phyloP scores from a whole-genome alignment of 2,888 invertebrate species.

The Ennomos erosarius region DNA sequence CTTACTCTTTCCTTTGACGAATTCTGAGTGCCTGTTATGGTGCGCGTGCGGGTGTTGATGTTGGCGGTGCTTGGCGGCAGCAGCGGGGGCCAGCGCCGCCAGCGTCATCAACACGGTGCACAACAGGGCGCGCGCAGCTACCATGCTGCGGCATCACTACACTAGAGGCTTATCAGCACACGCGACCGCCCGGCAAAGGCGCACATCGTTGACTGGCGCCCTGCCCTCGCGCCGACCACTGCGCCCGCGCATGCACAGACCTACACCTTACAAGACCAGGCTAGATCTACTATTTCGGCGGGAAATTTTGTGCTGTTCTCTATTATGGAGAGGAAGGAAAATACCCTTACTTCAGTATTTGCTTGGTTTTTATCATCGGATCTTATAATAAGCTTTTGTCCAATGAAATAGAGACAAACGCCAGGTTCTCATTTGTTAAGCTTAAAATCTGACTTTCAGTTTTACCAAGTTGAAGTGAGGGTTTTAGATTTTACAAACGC shows the following conservation, averaged over 20 bases:
- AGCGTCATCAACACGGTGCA: constrained; percentile 74
- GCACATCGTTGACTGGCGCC: constrained; percentile 79
- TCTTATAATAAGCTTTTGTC: no score
- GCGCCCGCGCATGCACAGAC: constrained; percentile 73
- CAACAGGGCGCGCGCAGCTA: constrained; percentile 72
- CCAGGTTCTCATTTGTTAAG: no score
- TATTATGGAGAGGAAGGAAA: no score
- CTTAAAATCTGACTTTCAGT: no score
- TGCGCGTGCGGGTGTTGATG: constrained; percentile 58
- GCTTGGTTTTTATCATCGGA: no score
- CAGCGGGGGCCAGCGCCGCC: constrained; percentile 57
- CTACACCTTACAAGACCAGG: constrained; percentile 46
- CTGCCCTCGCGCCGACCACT: constrained; percentile 61
- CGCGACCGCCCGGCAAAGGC: constrained; percentile 72
- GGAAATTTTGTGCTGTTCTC: constrained; percentile 42
- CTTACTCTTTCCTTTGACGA: constrained; percentile 93
- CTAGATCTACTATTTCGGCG: constrained; percentile 51
- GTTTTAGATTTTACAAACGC: no score
- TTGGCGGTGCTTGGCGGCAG: constrained; percentile 63
- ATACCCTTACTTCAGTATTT: no score
- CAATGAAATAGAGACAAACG: no score
- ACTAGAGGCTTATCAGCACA: constrained; percentile 41
- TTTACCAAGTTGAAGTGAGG: no score
- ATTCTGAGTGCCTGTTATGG: constrained; percentile 85
- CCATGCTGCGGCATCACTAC: constrained; percentile 82